Conservation (phyloP, 1,140 invertebrate genomes). For the Sweltsa coloradensis region DNA sequence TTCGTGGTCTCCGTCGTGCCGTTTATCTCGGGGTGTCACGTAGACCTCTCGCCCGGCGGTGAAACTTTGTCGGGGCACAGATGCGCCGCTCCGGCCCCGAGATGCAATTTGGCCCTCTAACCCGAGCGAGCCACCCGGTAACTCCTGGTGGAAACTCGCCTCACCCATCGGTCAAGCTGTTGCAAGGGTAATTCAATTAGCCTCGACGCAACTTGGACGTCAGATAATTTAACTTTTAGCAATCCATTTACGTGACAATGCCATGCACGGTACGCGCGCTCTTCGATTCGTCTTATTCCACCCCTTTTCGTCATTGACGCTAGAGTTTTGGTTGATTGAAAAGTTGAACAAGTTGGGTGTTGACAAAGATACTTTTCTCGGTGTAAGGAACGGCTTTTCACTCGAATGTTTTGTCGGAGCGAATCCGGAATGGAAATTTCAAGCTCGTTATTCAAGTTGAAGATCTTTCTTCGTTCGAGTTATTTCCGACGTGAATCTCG, state of each 20-base stretch:
- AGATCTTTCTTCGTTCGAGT: not conserved
- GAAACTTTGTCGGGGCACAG: constrained; percentile 4
- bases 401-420: not conserved
- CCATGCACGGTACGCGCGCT: not conserved
- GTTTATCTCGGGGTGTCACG: not conserved
- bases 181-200: constrained; percentile 5
- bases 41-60: not conserved
- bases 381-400: not conserved
- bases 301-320: no score
- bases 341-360: not conserved
- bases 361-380: not conserved
- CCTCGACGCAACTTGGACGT: constrained; percentile 1
- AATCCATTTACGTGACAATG: not conserved
- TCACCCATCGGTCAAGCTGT: constrained; percentile 3
- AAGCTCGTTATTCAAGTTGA: not conserved
- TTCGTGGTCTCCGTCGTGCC: not conserved
- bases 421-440: not conserved
- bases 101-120: not conserved
- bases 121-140: not conserved
- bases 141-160: not conserved
- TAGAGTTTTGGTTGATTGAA: no score
- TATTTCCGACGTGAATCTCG: not conserved
- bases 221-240: constrained; percentile 2
- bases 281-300: no score
- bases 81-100: not conserved